Evolutionary conservation across 2,888 invertebrate species (phyloP).

Genomic region (Yponomeuta evonymella): DNA sequence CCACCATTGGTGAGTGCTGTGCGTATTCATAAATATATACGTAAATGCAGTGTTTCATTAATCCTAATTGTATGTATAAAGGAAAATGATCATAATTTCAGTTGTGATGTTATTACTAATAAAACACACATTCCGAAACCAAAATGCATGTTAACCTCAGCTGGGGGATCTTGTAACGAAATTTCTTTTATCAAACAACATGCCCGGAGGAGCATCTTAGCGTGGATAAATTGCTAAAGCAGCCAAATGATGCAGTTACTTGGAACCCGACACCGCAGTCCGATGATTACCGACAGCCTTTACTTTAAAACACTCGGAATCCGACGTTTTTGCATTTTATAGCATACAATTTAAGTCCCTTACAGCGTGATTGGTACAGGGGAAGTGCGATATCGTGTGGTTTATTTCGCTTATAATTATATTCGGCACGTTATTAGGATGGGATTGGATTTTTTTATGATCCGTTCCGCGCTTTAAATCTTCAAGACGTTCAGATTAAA

Average conservation of each 20-base stretch:
- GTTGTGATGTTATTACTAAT: background rate
- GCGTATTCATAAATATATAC: no score
- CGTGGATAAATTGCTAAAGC: slow-evolving; percentile 26
- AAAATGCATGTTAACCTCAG: slow-evolving; percentile 11
- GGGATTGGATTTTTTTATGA: slow-evolving; percentile 30
- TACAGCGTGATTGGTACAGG: slow-evolving; percentile 53
- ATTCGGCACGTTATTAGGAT: slow-evolving; percentile 35
- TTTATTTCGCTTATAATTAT: slow-evolving; percentile 39
- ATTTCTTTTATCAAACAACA: slow-evolving; percentile 27
- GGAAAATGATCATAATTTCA: background rate
- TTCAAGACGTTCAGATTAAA: slow-evolving; percentile 12
- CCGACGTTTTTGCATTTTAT: slow-evolving; percentile 56
- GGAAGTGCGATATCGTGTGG: slow-evolving; percentile 33
- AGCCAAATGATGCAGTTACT: slow-evolving; percentile 26
- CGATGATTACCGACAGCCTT: slow-evolving; percentile 28
- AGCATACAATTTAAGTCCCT: slow-evolving; percentile 52
- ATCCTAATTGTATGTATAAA: background rate
- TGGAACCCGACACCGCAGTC: slow-evolving; percentile 27
- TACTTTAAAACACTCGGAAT: slow-evolving; percentile 34
- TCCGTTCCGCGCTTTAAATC: slow-evolving; percentile 24
- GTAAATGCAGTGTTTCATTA: no score
- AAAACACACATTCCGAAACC: slow-evolving; percentile 6
- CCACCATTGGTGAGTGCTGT: no score
- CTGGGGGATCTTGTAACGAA: slow-evolving; percentile 17
- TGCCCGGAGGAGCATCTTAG: slow-evolving; percentile 21